Evolutionary conservation across 2,113 vertebrate species (phyloP).

Genomic region (Zosterops lateralis): DNA sequence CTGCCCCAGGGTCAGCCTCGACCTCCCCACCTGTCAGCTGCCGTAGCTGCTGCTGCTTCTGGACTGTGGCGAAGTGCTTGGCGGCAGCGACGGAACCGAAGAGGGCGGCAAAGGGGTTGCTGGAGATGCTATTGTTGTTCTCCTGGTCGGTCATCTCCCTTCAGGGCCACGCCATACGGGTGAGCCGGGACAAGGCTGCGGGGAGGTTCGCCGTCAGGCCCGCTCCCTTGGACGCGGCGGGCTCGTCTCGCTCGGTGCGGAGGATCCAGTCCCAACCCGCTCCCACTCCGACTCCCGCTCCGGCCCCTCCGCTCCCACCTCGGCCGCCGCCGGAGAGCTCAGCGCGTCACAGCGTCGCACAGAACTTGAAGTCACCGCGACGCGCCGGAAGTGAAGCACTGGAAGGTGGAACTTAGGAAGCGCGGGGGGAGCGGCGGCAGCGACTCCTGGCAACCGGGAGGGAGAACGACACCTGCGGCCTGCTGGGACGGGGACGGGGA

Average conservation of each 20-base stretch:
- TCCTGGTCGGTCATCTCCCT: slow-evolving; percentile 97
- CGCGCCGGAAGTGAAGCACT: not conserved
- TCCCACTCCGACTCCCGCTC: too few species aligned
- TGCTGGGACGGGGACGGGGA: too few species aligned
- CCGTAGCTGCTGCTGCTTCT: slow-evolving; percentile 79
- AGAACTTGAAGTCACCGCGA: accelerated
- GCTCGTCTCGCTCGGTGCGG: not conserved
- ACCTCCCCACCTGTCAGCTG: slow-evolving; percentile 71
- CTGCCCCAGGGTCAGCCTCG: not conserved
- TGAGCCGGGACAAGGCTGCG: not conserved
- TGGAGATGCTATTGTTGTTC: slow-evolving; percentile 98
- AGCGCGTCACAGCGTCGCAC: not conserved
- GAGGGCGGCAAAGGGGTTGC: slow-evolving; percentile 96
- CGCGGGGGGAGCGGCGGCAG: accelerated
- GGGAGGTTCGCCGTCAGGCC: not conserved
- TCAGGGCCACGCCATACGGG: slow-evolving; percentile 57
- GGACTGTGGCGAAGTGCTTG: slow-evolving; percentile 90
- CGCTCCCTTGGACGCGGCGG: not conserved
- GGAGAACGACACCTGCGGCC: not conserved
- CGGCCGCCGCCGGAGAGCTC: not conserved
- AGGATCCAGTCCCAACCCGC: too few species aligned
- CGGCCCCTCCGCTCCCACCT: not conserved
- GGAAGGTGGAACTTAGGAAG: accelerated
- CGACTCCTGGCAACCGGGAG: not conserved
- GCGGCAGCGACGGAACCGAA: slow-evolving; percentile 95